A percentile compares a stretch with the other conserved stretches of the same genome.
phyloP scores from a whole-genome alignment of 2,797 vertebrate genomes.

The Aulostomus chinensis region DNA sequence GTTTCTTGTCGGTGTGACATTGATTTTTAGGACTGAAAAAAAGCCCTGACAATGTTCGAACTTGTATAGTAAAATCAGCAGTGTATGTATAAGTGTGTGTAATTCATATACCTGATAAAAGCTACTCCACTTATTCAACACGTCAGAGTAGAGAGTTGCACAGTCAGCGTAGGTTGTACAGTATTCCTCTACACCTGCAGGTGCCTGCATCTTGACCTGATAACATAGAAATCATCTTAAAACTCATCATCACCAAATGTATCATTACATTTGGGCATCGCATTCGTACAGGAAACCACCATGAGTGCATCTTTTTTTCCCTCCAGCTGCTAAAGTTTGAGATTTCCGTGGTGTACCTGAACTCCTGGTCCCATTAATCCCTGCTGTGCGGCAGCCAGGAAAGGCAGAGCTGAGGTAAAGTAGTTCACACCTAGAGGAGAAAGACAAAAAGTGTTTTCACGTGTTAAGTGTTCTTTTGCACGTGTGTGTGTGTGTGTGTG shows the following conservation, averaged over 20 bases:
- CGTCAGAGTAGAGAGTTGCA: constrained; percentile 48
- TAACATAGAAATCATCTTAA: background rate
- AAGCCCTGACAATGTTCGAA: too few species aligned
- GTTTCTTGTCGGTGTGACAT: too few species aligned
- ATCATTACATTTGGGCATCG: too few species aligned
- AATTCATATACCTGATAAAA: constrained; percentile 83
- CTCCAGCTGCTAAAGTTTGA: background rate
- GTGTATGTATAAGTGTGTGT: too few species aligned
- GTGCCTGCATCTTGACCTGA: constrained; percentile 75
- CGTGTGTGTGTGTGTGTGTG: background rate
- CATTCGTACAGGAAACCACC: too few species aligned
- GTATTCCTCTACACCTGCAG: constrained; percentile 70
- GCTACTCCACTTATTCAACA: constrained; percentile 82
- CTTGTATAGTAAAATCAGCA: too few species aligned
- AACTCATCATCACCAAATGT: background rate
- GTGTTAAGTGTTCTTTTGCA: background rate
- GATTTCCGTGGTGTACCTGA: constrained; percentile 28
- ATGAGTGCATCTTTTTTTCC: background rate
- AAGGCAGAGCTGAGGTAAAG: constrained; percentile 80
- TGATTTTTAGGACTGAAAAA: too few species aligned
- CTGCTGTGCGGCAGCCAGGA: constrained; percentile 85
- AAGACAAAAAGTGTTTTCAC: background rate
- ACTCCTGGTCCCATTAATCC: constrained; percentile 75
- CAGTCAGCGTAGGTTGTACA: constrained; percentile 82
- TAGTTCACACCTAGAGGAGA: constrained; percentile 84